Evolutionary conservation across 2,113 vertebrate species (phyloP).

Genomic region (Nibea albiflora): DNA sequence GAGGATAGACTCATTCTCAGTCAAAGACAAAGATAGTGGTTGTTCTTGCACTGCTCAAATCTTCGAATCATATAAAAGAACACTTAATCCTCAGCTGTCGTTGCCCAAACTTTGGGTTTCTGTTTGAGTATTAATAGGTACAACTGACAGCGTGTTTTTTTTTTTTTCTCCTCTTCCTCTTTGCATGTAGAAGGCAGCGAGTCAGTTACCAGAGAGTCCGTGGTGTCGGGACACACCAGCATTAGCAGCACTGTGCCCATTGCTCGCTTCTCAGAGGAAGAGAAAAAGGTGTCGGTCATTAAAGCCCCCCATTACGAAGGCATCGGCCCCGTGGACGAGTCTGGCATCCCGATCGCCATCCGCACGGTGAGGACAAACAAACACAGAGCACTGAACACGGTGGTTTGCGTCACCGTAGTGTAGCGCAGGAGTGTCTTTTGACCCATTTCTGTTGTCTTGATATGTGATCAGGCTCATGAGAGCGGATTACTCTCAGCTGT

Average conservation of each 20-base stretch:
- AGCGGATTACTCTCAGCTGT: constrained; percentile 67
- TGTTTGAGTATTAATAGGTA: not conserved
- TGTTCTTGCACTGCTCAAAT: not conserved
- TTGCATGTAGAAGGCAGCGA: constrained; percentile 77
- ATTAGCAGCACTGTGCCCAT: constrained; percentile 90
- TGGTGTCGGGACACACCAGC: constrained; percentile 82
- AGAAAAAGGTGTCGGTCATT: constrained; percentile 93
- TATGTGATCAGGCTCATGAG: constrained; percentile 58
- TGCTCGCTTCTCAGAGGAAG: constrained; percentile 93
- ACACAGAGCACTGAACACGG: not conserved
- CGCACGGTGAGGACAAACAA: constrained; percentile 89
- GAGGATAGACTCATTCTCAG: not conserved
- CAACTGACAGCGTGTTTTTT: not conserved
- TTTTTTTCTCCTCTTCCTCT: not conserved
- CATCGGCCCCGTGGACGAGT: constrained; percentile 95
- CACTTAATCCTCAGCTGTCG: not conserved
- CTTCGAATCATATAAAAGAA: not conserved
- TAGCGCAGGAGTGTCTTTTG: constrained; percentile 16
- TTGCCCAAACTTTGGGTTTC: not conserved
- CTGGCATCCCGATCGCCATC: constrained; percentile 96
- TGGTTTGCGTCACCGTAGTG: not conserved
- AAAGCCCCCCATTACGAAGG: constrained; percentile 97
- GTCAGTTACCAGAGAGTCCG: constrained; percentile 85
- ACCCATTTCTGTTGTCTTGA: constrained; percentile 44
- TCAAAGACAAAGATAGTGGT: not conserved